phyloP scores from a whole-genome alignment of 1,140 invertebrate genomes.

The Camponotus vicinus region DNA sequence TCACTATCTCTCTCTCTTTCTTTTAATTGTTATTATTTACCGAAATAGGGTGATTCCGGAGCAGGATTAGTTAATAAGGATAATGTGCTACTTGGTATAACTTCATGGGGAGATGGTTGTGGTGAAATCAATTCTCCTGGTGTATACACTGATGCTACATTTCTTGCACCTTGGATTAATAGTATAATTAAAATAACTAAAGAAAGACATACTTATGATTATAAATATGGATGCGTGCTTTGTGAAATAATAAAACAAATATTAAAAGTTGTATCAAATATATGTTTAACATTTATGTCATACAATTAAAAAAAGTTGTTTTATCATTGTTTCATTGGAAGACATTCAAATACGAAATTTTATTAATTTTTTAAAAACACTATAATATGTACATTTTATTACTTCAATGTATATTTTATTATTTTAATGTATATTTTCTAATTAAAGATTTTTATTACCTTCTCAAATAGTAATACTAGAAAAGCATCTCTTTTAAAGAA shows the following conservation, averaged over 20 bases:
- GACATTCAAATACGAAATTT: no score
- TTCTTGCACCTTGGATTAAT: constrained; percentile 82
- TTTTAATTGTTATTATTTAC: not conserved
- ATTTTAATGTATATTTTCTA: no score
- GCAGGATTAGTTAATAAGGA: constrained; percentile 88
- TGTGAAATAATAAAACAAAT: not conserved
- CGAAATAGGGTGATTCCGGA: constrained; percentile 89
- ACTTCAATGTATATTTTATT: no score
- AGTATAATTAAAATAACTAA: constrained; percentile 6
- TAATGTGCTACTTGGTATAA: constrained; percentile 87
- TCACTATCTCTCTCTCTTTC: no score
- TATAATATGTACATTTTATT: no score
- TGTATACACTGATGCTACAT: constrained; percentile 87
- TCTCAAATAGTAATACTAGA: no score
- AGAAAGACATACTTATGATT: not conserved
- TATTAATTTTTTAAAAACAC: no score
- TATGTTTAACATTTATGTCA: no score
- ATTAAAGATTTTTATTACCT: no score
- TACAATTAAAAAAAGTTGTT: no score
- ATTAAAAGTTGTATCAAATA: not conserved
- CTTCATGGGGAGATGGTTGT: constrained; percentile 89
- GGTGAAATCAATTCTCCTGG: constrained; percentile 87
- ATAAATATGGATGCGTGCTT: not conserved
- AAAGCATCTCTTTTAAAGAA: no score
- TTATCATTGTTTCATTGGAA: no score